Base-by-base conservation (phyloP, 1,140 invertebrate genomes). In the Drosophila kikkawai region DNA sequence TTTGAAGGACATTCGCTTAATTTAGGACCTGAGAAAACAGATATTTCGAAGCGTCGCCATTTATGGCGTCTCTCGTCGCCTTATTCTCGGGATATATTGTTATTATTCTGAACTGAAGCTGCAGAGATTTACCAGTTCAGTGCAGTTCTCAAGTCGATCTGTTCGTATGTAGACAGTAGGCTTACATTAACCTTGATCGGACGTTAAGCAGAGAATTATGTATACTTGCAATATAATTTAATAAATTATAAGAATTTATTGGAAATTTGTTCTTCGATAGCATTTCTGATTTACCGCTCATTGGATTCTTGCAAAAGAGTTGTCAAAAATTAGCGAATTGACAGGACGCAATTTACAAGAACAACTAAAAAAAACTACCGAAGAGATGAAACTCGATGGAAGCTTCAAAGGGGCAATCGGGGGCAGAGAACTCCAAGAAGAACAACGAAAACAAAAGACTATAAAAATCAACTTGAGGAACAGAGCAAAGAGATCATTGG, bases 401-500 rank as follows among this genome's bases (percentile, higher is more conserved):
- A 19, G 17, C 32, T 19, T 13, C 0, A 13, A 9, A 7, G 34
- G 47, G 22, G 34, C 51, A 15, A 9, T 55, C 22, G 56, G 64
- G 66, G 77, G 82, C 63, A 69, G 65, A 70, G 60, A 86, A 68
- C 53, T 74, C 36, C 36, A 63, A 41, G 41, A 53, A 36, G 60
- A 74, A 56, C 57, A 73, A 65, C 64, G 58, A 56, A 56, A 56
- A 61, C 66, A 64, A 82, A 81, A 85, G 59, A 71, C 68, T 66
- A 66, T 67, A 66, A 82, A 76, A 79, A 78, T 61, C 65, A 75
- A 70, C 63, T 59, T 42, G 37, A 67, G 79, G 75, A 85, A 69
- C 64, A 75, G 82, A 75, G 66, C 45, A 63, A 67, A 76, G 53
- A 80, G 80, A 88, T 88, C 83, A 78, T 83, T 88, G 84, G 58